Conservation (phyloP, 2,888 invertebrate genomes). For the Desoria tigrina region DNA sequence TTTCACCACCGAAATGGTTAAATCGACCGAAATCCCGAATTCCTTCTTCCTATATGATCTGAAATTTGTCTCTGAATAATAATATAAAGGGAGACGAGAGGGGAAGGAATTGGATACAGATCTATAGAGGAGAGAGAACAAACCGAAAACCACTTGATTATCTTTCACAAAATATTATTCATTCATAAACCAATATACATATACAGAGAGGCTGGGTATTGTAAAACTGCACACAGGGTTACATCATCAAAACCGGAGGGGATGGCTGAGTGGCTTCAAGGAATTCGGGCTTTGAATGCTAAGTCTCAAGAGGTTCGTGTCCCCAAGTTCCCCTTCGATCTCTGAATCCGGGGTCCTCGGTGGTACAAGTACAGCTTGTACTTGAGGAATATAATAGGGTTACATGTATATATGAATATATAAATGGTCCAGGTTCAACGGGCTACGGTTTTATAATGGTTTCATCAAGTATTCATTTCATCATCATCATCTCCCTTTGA, state of each 20-base stretch:
- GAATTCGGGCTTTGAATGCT: neutral
- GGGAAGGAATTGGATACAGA: conserved; percentile 6
- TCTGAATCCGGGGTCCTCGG: too few relatives aligned
- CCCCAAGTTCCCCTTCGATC: too few relatives aligned
- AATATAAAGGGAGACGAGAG: neutral
- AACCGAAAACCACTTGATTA: conserved; percentile 20
- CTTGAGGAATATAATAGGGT: too few relatives aligned
- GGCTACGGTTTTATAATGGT: too few relatives aligned
- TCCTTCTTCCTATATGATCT: neutral
- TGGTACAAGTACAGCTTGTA: too few relatives aligned
- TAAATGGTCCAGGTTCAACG: too few relatives aligned
- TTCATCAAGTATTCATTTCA: too few relatives aligned
- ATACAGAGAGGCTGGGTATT: too few relatives aligned
- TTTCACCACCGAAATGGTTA: neutral
- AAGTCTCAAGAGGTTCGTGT: too few relatives aligned
- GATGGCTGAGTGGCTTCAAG: conserved; percentile 12
- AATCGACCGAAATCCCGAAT: neutral
- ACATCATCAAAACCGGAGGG: neutral
- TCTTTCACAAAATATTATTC: conserved; percentile 17
- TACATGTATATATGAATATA: too few relatives aligned
- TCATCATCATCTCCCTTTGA: conserved; percentile 7
- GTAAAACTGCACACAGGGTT: too few relatives aligned
- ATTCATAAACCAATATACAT: conserved; percentile 8
- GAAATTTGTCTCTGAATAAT: neutral
- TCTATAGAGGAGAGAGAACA: neutral